phyloP scores from a whole-genome alignment of 2,888 invertebrate species.

The Leptinotarsa peninsularis region DNA sequence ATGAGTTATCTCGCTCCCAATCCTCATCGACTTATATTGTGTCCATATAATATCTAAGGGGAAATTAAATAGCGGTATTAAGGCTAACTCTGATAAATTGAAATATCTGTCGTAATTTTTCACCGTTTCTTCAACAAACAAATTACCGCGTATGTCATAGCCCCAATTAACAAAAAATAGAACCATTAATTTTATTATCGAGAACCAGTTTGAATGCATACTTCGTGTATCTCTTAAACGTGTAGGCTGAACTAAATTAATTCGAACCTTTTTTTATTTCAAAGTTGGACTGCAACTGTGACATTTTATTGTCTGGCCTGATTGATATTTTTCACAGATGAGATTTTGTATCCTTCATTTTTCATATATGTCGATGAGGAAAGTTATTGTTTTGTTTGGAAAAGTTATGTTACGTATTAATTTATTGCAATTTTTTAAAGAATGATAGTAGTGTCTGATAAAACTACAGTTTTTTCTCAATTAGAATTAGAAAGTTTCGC shows the following conservation, averaged over 20 bases:
- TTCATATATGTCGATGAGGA: background rate
- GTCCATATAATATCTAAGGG: background rate
- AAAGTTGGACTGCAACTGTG: slow-evolving; percentile 8
- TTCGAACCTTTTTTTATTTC: slow-evolving; percentile 2
- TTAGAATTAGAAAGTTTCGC: too few species aligned
- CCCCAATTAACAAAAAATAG: slow-evolving; percentile 15
- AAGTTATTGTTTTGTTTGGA: background rate
- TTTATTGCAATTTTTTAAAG: background rate
- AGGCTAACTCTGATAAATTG: slow-evolving; percentile 13
- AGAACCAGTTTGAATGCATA: slow-evolving; percentile 10
- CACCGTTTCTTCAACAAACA: slow-evolving; percentile 9
- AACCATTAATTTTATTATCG: slow-evolving; percentile 15
- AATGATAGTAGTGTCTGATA: background rate
- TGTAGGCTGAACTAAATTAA: background rate
- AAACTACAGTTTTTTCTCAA: too few species aligned
- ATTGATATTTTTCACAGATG: slow-evolving; percentile 18
- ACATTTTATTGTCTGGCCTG: slow-evolving; percentile 17
- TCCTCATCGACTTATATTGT: background rate
- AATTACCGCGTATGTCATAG: slow-evolving; percentile 11
- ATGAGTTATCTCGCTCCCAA: background rate
- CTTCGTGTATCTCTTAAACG: slow-evolving; percentile 2
- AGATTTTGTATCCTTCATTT: background rate
- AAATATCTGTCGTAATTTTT: slow-evolving; percentile 6
- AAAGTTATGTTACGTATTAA: background rate
- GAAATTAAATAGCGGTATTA: slow-evolving; percentile 7